These are phyloP conservation scores for Geotrypetes seraphini DNA, from an alignment of 2,797 vertebrate genomes.

Conservation along the genomic window DNA sequence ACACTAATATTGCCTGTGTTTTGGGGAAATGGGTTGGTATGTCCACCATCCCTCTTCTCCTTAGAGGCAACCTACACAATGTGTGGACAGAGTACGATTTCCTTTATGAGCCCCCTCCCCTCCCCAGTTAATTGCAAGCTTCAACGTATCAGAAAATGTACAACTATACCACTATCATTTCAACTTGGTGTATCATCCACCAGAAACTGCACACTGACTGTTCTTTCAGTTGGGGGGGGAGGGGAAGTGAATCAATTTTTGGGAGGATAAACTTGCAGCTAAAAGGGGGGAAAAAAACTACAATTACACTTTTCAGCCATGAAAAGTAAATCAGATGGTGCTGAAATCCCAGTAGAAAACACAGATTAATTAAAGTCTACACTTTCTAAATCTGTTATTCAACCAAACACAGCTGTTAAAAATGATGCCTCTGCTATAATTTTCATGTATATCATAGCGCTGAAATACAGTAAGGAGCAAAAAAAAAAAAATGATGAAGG, in stretches of 20 bases:
- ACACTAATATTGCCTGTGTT: too few species aligned
- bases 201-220: slow-evolving; percentile 3
- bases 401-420: slow-evolving; percentile 58
- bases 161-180: background rate
- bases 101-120: too few species aligned
- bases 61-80: too few species aligned
- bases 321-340: slow-evolving; percentile 58
- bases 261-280: slow-evolving; percentile 37
- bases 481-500: too few species aligned
- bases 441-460: slow-evolving; percentile 25
- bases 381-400: slow-evolving; percentile 61
- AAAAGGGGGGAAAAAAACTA: slow-evolving; percentile 21
- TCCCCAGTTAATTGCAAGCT: too few species aligned
- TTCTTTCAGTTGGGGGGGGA: slow-evolving; percentile 28
- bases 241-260: slow-evolving; percentile 36
- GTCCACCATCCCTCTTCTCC: too few species aligned
- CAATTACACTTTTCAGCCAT: slow-evolving; percentile 54
- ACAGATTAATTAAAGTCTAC: slow-evolving; percentile 62
- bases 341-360: slow-evolving; percentile 59
- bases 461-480: slow-evolving; percentile 14
- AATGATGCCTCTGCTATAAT: slow-evolving; percentile 48
- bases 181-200: background rate
- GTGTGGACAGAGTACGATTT: too few species aligned
- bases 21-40: too few species aligned
- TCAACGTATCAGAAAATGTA: too few species aligned